phyloP scores from a whole-genome alignment of 2,888 invertebrate species.

The Smittia sp. region DNA sequence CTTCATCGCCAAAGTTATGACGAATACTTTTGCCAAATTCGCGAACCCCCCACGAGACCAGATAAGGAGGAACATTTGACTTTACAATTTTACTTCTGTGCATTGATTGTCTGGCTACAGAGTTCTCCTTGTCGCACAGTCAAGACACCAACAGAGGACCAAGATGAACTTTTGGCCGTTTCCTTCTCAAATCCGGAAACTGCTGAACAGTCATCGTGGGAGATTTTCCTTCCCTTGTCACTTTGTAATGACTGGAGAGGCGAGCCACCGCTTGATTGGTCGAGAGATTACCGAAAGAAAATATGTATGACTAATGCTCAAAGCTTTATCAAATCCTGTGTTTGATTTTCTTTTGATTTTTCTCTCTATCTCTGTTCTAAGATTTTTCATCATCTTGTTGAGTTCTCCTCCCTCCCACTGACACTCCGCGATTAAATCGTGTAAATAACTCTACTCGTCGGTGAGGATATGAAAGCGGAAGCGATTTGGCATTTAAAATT shows the following conservation, averaged over 20 bases:
- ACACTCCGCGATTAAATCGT: background rate
- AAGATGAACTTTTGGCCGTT: background rate
- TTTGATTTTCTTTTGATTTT: slow-evolving; percentile 36
- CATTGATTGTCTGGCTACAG: slow-evolving; percentile 49
- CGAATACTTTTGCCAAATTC: slow-evolving; percentile 47
- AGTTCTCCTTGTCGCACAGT: slow-evolving; percentile 42
- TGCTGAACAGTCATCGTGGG: background rate
- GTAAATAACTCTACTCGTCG: background rate
- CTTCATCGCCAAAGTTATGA: slow-evolving; percentile 45
- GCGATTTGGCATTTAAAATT: slow-evolving; percentile 14
- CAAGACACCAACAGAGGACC: background rate
- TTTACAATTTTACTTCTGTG: slow-evolving; percentile 23
- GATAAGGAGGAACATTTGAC: background rate
- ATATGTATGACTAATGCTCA: background rate
- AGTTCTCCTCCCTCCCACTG: background rate
- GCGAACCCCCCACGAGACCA: slow-evolving; percentile 43
- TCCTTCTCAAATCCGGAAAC: background rate
- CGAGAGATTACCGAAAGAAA: background rate
- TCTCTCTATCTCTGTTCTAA: slow-evolving; percentile 42
- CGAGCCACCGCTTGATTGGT: background rate
- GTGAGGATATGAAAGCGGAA: background rate
- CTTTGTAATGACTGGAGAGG: slow-evolving; percentile 53
- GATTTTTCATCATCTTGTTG: background rate
- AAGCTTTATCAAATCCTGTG: background rate
- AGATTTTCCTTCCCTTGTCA: background rate